Conservation (phyloP, 2,888 invertebrate genomes). For the Mythimna albipuncta region DNA sequence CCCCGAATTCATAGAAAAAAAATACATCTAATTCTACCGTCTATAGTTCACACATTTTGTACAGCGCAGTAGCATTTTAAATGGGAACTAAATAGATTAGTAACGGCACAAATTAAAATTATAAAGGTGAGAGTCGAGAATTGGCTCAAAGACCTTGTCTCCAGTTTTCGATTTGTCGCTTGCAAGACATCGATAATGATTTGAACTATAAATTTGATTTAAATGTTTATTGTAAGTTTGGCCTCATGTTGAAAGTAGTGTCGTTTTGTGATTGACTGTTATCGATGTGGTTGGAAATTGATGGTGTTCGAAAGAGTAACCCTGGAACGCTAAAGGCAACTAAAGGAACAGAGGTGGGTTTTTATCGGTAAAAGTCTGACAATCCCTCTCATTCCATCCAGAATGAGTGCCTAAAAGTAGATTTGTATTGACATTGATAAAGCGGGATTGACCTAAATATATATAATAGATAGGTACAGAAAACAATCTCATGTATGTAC, state of each 20-base stretch:
- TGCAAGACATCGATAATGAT: slow-evolving; percentile 29
- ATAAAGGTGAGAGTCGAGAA: slow-evolving; percentile 21
- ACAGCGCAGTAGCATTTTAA: slow-evolving; percentile 18
- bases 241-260: slow-evolving; percentile 6
- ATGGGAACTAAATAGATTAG: slow-evolving; percentile 43
- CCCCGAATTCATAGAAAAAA: no score
- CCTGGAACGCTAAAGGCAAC: no score
- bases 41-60: not conserved
- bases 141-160: slow-evolving; percentile 26
- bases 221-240: slow-evolving; percentile 7
- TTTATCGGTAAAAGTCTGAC: no score
- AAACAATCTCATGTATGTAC: no score
- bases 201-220: slow-evolving; percentile 3
- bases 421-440: no score
- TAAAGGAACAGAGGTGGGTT: no score
- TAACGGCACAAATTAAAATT: slow-evolving; percentile 34
- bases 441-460: no score
- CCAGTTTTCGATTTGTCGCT: slow-evolving; percentile 4
- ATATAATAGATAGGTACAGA: no score
- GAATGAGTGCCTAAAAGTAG: no score
- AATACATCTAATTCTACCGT: not conserved
- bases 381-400: no score
- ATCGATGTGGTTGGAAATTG: not conserved
- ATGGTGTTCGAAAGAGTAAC: not conserved
- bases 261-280: not conserved